phyloP scores from a whole-genome alignment of 2,888 invertebrate species.

The Caenorhabditis angaria region DNA sequence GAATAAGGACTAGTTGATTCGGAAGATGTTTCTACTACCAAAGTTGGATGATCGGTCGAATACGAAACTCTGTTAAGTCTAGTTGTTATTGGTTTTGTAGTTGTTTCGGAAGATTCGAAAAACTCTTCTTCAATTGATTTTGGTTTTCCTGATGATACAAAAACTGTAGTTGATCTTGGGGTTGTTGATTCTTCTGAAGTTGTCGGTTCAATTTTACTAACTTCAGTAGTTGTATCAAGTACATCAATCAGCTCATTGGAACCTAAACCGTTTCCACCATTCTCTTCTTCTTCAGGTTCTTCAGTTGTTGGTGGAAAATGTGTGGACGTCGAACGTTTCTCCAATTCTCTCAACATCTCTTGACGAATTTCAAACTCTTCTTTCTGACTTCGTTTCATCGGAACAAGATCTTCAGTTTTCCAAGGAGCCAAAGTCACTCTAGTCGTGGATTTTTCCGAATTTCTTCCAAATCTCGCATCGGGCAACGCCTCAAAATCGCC shows the following conservation, averaged over 20 bases:
- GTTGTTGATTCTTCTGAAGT: no score
- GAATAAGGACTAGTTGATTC: no score
- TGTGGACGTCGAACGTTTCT: not conserved
- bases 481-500: conserved; percentile 29
- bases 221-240: conserved; percentile 9
- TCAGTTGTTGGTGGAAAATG: conserved; percentile 9
- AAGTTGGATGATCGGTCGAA: no score
- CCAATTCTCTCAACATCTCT: not conserved
- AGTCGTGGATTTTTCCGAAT: conserved; percentile 12
- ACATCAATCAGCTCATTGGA: conserved; percentile 10
- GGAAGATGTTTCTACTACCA: no score
- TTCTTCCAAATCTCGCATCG: conserved; percentile 19
- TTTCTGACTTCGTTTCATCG: not conserved
- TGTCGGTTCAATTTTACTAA: not conserved
- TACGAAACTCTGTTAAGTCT: no score
- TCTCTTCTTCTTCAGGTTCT: not conserved
- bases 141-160: not conserved
- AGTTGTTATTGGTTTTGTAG: no score
- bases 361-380: not conserved
- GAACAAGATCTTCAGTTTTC: not conserved
- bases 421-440: not conserved
- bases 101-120: no score
- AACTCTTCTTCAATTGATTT: no score
- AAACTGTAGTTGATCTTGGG: not conserved
- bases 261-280: conserved; percentile 12